phyloP scores from a whole-genome alignment of 1,140 invertebrate species.

The Onthophagus taurus region DNA sequence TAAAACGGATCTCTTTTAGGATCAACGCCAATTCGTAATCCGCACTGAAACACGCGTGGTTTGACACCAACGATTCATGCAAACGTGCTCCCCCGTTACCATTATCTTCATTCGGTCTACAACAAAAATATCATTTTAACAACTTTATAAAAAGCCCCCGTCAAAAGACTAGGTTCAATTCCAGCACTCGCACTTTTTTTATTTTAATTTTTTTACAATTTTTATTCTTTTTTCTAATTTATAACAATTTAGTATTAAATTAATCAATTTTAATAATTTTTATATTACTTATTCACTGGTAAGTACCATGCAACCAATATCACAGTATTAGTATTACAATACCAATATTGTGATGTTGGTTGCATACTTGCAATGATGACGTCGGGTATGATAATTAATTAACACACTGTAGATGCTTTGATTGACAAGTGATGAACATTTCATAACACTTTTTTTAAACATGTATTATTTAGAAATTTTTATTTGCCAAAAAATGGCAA shows the following conservation, averaged over 20 bases:
- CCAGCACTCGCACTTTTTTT: not conserved
- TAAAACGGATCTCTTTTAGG: constrained; percentile 86
- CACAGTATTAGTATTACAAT: too few relatives aligned
- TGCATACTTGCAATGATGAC: too few relatives aligned
- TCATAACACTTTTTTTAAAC: too few relatives aligned
- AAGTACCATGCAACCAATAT: too few relatives aligned
- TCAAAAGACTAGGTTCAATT: too few relatives aligned
- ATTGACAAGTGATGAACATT: too few relatives aligned
- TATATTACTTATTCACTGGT: not conserved
- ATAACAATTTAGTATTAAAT: not conserved
- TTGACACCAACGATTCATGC: constrained; percentile 30
- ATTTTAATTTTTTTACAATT: not conserved
- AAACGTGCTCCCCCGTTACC: constrained; percentile 27
- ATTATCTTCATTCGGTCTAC: constrained; percentile 34
- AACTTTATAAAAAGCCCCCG: not conserved
- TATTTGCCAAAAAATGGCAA: too few relatives aligned
- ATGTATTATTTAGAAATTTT: too few relatives aligned
- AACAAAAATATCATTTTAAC: constrained; percentile 9
- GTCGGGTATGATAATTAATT: too few relatives aligned
- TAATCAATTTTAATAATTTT: not conserved
- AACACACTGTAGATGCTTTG: too few relatives aligned
- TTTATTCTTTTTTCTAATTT: not conserved
- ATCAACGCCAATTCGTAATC: constrained; percentile 72
- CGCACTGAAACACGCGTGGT: constrained; percentile 31
- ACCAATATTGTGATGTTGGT: too few relatives aligned